These are phyloP conservation scores for Trilocha varians DNA, from an alignment of 2,888 invertebrate genomes.

Conservation along the genomic window DNA sequence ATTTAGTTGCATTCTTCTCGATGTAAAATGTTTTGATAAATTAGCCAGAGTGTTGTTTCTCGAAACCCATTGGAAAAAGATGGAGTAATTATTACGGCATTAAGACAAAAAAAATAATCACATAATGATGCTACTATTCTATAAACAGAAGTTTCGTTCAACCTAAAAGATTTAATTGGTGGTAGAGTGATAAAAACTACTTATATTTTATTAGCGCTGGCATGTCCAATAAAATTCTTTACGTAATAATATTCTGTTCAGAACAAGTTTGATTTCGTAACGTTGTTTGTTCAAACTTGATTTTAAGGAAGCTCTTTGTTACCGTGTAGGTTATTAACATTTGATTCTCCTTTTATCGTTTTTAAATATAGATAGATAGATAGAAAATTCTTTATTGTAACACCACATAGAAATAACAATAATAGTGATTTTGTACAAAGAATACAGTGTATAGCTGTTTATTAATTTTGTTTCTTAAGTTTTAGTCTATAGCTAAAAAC, in stretches of 20 bases:
- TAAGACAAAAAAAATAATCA: slow-evolving; percentile 31
- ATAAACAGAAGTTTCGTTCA: slow-evolving; percentile 29
- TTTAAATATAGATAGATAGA: neutral
- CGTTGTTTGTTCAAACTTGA: neutral
- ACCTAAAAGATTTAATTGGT: neutral
- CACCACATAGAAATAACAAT: too few species aligned
- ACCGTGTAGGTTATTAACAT: neutral
- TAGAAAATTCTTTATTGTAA: too few species aligned
- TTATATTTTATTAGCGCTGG: neutral
- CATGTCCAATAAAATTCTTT: neutral
- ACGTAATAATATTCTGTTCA: neutral
- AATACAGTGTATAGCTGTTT: too few species aligned
- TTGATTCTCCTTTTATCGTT: neutral
- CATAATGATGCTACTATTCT: slow-evolving; percentile 35
- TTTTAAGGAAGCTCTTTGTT: slow-evolving; percentile 34
- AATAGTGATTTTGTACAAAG: too few species aligned
- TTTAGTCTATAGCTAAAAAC: too few species aligned
- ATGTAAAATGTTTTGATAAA: too few species aligned
- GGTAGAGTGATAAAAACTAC: neutral
- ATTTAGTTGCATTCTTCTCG: too few species aligned
- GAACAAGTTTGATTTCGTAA: neutral
- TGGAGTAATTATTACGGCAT: too few species aligned
- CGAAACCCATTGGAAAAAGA: too few species aligned
- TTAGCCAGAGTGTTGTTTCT: too few species aligned
- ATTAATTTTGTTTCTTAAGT: too few species aligned